Percentiles rank a stretch among this genome's conserved stretches.
phyloP scores from a whole-genome alignment of 1,140 invertebrate genomes.

The Dendroctonus ponderosae region DNA sequence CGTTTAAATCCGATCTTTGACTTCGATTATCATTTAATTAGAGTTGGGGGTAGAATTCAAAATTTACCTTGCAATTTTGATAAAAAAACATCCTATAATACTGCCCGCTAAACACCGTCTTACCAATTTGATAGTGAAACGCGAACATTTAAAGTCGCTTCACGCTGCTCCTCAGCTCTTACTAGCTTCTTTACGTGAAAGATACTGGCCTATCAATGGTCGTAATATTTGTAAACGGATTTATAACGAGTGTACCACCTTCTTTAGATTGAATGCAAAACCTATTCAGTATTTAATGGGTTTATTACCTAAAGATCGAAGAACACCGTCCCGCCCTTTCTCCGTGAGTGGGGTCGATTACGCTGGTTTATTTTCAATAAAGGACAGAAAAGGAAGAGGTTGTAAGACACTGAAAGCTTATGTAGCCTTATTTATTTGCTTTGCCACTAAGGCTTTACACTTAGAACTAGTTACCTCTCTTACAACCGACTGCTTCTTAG shows the following conservation, averaged over 20 bases:
- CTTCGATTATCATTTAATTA: slow-evolving; percentile 41
- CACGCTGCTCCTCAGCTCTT: slow-evolving; percentile 42
- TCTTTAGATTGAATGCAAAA: slow-evolving; percentile 28
- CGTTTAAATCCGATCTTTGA: slow-evolving; percentile 46
- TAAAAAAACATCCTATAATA: slow-evolving; percentile 44
- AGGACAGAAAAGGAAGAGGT: slow-evolving; percentile 33
- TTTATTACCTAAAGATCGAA: slow-evolving; percentile 35
- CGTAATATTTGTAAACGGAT: slow-evolving; percentile 7
- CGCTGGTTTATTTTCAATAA: slow-evolving; percentile 43
- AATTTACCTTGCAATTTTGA: slow-evolving; percentile 37
- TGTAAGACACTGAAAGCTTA: slow-evolving; percentile 12
- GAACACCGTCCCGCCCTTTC: slow-evolving; percentile 36
- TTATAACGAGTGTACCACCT: slow-evolving; percentile 33
- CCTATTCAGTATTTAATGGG: slow-evolving; percentile 36
- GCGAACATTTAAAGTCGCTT: slow-evolving; percentile 37
- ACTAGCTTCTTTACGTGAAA: slow-evolving; percentile 30
- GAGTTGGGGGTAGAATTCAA: slow-evolving; percentile 50
- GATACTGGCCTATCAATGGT: slow-evolving; percentile 28
- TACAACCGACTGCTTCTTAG: slow-evolving; percentile 38
- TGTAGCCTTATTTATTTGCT: slow-evolving; percentile 27
- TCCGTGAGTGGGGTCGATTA: slow-evolving; percentile 38
- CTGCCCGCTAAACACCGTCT: slow-evolving; percentile 39
- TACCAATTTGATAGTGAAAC: slow-evolving; percentile 37
- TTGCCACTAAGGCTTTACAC: slow-evolving; percentile 41
- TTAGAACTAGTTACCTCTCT: slow-evolving; percentile 41